Base-by-base conservation (phyloP, 2,888 invertebrate species). In the Oxytorus armatus region DNA sequence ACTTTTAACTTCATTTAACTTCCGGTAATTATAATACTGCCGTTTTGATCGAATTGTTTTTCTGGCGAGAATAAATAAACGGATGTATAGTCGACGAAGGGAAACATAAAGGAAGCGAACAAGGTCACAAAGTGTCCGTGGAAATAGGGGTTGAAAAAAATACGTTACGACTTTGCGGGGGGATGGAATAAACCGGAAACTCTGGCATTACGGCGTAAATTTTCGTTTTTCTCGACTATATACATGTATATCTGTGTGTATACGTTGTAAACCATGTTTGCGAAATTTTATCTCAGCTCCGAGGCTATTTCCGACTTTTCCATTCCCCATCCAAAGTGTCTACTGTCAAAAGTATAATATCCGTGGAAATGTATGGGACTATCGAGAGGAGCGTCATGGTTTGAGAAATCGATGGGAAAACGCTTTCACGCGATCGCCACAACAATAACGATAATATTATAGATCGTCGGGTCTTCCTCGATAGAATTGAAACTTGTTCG, bases 401-500 rank as follows among this genome's bases (percentile, higher is more conserved):
- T 8, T 39, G 39, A 36, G 10, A 23, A 44, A 42, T 14, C 16
- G 57, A 51, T 23, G 44, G 23, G 29, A 61, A 61, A 61, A 25
- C 0, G 42, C 14, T 44, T 44, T 57, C 57, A 42, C 10, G 18
- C 4, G 7, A 65, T 42, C 42, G 47, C 36, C 42, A 25, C 29
- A 49, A 53, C 61, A 65, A 66, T 59, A 79, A 68, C 39, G 55
- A 57, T 44, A 68, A 68, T 65, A 77, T 53, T 16, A 81, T 80
- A 81, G 72, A 84, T 79, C 88, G 85, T 88, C 89, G 86, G 89
- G 85, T 86, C 87, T 86, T 86, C 84, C 87, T 89, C 87, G 84
- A 77, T 81, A 86, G 91, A 91, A 91, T 91, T 90, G 91, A 91
- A 91, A 90, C 91, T 91, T 91, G 91, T 91, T 91, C 91, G 91